Evolutionary conservation across 2,113 vertebrate genomes (phyloP).

Genomic region (Galbula dea): DNA sequence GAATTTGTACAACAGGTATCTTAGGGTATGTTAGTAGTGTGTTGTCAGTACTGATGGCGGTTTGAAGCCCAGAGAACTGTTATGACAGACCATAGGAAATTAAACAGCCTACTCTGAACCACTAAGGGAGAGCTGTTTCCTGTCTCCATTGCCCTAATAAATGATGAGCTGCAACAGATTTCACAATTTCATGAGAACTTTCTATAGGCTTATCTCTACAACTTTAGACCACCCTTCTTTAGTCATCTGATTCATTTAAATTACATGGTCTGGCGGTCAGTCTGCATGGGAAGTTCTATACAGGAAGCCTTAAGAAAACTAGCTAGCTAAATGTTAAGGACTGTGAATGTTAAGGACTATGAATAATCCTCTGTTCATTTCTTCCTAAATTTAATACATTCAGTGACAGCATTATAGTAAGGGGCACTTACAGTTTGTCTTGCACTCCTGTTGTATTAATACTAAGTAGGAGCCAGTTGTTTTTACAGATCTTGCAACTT

Average conservation of each 20-base stretch:
- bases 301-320: neutral
- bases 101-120: neutral
- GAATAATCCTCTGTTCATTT: neutral
- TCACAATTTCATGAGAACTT: neutral
- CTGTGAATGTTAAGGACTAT: neutral
- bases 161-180: neutral
- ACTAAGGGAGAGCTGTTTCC: neutral
- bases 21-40: neutral
- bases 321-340: neutral
- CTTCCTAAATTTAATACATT: neutral
- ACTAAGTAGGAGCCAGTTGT: neutral
- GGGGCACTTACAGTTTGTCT: neutral
- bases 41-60: neutral
- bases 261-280: neutral
- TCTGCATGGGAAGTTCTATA: neutral
- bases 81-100: neutral
- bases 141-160: neutral
- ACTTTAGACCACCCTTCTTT: neutral
- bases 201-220: neutral
- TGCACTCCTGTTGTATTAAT: neutral
- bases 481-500: slow-evolving; percentile 30
- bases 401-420: neutral
- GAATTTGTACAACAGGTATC: neutral
- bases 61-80: neutral
- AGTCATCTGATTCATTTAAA: neutral